Evolutionary conservation across 1,140 invertebrate species (phyloP).

Genomic region (Aphelinus certus): DNA sequence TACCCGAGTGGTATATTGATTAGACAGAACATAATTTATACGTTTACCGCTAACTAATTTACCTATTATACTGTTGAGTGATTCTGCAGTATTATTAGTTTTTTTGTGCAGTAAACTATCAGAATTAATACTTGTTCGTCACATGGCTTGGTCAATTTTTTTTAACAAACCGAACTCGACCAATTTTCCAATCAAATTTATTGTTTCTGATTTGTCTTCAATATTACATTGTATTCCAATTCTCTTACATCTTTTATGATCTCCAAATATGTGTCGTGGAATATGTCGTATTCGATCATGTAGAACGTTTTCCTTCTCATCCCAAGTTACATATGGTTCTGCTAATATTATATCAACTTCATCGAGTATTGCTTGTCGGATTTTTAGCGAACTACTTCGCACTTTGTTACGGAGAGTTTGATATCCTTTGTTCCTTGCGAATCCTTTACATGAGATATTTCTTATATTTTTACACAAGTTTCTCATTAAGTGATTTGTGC

Average conservation of each 20-base stretch:
- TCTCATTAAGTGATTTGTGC: too few relatives aligned
- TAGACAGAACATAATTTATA: slow-evolving; percentile 10
- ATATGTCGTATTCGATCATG: too few relatives aligned
- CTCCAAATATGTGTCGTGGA: too few relatives aligned
- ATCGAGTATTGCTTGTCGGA: slow-evolving; percentile 26
- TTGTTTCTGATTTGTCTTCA: neutral
- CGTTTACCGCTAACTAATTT: slow-evolving; percentile 49
- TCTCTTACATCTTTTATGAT: slow-evolving; percentile 7
- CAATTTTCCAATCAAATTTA: neutral
- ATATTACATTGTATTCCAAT: slow-evolving; percentile 18
- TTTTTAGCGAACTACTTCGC: slow-evolving; percentile 8
- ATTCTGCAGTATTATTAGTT: slow-evolving; percentile 58
- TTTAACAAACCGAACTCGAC: slow-evolving; percentile 23
- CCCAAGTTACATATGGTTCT: neutral
- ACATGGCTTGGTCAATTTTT: slow-evolving; percentile 3
- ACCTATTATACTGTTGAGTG: slow-evolving; percentile 47
- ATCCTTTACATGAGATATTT: neutral
- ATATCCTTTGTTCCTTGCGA: slow-evolving; percentile 2
- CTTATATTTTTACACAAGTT: slow-evolving; percentile 33
- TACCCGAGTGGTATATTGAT: slow-evolving; percentile 45
- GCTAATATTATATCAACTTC: neutral
- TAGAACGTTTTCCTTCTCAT: neutral
- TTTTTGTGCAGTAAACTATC: slow-evolving; percentile 44
- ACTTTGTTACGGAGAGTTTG: slow-evolving; percentile 2
- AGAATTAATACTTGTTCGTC: neutral